Base-by-base conservation (phyloP, 2,113 vertebrate species). In the Pogona vitticeps region DNA sequence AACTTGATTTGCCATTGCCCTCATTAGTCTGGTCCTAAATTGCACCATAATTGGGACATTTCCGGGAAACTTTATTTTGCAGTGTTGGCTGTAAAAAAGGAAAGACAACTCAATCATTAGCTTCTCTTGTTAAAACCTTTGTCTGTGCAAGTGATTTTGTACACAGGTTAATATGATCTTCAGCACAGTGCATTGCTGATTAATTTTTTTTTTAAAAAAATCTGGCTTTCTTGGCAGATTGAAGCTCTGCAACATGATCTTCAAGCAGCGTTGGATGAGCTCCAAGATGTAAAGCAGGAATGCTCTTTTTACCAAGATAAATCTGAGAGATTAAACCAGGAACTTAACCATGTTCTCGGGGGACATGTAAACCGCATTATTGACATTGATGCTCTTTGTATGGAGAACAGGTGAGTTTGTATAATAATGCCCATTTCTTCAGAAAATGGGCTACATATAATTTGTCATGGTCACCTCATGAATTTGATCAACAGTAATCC, bases 281-380 rank as follows among this genome's bases (percentile, higher is more conserved):
- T 99, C 0, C 97, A 98, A 93, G 99, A 99, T 58, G 95, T 99
- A 2, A 98, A 97, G 88, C 97, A 97, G 1, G 99, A 99, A 56
- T 96, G 98, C 0, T 96, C 95, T 14, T 98, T 98, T 85, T 99
- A 98, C 90, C 98, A 99, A 94, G 98, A 98, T 94, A 99, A 99
- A 78, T 96, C 98, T 76, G 97, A 98, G 86, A 97, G 98, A 59
- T 97, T 99, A 75, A 99, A 99, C 88, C 95, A 97, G 85, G 99
- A 99, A 89, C 97, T 99, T 71, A 99, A 98, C 95, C 98, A 98
- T 76, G 96, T 99, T 56, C 93, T 99, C 52, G 98, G 99, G 1
- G 98, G 98, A 2, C 96, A 97, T 1, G 97, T 98, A 73, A 97
- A 97, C 38, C 98, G 97, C 2, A 97, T 99, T 83, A 96, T 99